These are phyloP conservation scores for Oreamnos americanus DNA, from an alignment of 2,113 vertebrate genomes.

Conservation along the genomic window DNA sequence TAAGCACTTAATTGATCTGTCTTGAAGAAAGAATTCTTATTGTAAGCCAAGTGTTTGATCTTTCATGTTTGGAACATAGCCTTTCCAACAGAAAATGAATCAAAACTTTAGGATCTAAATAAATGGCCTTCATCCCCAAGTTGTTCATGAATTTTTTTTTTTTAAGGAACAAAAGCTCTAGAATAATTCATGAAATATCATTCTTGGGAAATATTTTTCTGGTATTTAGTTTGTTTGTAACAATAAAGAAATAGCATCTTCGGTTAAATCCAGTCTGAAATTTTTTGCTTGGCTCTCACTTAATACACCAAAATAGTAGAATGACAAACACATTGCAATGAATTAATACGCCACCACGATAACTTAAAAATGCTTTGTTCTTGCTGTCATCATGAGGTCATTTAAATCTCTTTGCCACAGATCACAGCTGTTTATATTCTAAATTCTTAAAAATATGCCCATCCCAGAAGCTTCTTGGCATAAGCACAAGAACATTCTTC, in stretches of 20 bases:
- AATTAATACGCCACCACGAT: slow-evolving; percentile 57
- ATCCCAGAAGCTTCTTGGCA: slow-evolving; percentile 68
- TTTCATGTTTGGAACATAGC: slow-evolving; percentile 56
- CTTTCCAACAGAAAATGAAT: slow-evolving; percentile 63
- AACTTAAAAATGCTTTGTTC: slow-evolving; percentile 74
- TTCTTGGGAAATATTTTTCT: slow-evolving; percentile 49
- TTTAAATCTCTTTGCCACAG: slow-evolving; percentile 60
- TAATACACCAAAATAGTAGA: slow-evolving; percentile 56
- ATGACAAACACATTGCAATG: slow-evolving; percentile 57
- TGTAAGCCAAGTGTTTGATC: slow-evolving; percentile 69
- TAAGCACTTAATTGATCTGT: slow-evolving; percentile 60
- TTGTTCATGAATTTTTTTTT: neutral
- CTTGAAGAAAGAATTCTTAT: slow-evolving; percentile 41
- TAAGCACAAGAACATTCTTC: slow-evolving; percentile 66
- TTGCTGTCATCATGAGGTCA: slow-evolving; percentile 67
- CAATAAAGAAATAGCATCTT: slow-evolving; percentile 52
- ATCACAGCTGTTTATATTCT: slow-evolving; percentile 70
- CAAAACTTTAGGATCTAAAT: slow-evolving; percentile 56
- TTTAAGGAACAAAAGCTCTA: neutral
- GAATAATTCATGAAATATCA: slow-evolving; percentile 38
- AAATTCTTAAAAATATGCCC: slow-evolving; percentile 69
- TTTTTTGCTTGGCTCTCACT: slow-evolving; percentile 52
- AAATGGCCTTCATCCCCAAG: slow-evolving; percentile 40
- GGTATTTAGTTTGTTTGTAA: slow-evolving; percentile 39
- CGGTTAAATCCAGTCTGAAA: slow-evolving; percentile 36